Conservation (phyloP, 2,797 vertebrate species). For the Acrossocheilus wenchowensis region DNA sequence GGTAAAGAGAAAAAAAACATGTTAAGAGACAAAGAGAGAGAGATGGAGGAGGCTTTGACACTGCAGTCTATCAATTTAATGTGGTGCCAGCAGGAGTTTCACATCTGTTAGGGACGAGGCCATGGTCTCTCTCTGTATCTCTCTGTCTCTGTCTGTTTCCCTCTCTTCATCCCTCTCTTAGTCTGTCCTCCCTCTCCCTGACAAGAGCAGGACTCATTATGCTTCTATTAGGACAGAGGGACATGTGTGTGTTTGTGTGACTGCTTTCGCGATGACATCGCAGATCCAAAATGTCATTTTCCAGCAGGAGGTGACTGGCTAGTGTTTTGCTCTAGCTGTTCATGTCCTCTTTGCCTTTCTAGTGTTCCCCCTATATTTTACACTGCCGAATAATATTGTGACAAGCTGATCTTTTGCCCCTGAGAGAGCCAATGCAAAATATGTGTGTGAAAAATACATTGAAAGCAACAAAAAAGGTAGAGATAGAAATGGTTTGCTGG, state of each 20-base stretch:
- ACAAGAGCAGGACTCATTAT: slow-evolving; percentile 29
- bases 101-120: slow-evolving; percentile 57
- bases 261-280: slow-evolving; percentile 18
- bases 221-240: slow-evolving; percentile 41
- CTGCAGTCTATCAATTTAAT: slow-evolving; percentile 60
- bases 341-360: slow-evolving; percentile 32
- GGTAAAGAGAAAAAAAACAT: background rate
- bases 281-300: slow-evolving; percentile 43
- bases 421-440: slow-evolving; percentile 33
- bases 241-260: slow-evolving; percentile 14
- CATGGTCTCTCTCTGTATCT: slow-evolving; percentile 37
- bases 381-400: background rate
- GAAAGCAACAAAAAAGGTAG: background rate
- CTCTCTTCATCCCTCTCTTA: slow-evolving; percentile 26
- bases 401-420: slow-evolving; percentile 29
- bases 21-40: slow-evolving; percentile 19
- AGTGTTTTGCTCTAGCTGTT: slow-evolving; percentile 24
- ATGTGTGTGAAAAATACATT: background rate
- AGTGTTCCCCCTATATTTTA: background rate
- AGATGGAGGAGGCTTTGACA: slow-evolving; percentile 51
- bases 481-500: background rate
- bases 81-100: slow-evolving; percentile 58
- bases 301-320: slow-evolving; percentile 34
- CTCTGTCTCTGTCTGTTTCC: slow-evolving; percentile 26
- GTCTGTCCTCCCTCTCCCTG: background rate